These are phyloP conservation scores for Coenobita brevimanus DNA, from an alignment of 1,140 invertebrate species.

Conservation along the genomic window DNA sequence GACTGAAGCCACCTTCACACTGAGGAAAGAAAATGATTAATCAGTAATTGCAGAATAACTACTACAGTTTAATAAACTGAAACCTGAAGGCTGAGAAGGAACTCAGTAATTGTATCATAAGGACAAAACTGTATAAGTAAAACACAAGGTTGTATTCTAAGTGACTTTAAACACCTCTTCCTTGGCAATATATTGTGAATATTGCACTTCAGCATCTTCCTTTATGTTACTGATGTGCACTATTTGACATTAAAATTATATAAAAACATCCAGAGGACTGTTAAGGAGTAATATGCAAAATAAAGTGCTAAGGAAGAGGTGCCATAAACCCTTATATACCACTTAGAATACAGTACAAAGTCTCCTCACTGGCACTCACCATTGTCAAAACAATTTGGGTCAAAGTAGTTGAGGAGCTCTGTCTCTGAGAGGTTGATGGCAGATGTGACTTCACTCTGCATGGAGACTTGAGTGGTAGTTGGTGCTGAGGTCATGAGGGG, in stretches of 20 bases:
- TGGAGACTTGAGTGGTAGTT: constrained; percentile 34
- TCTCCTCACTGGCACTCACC: constrained; percentile 30
- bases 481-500: constrained; percentile 22
- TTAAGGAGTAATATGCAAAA: too few species aligned
- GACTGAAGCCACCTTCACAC: not conserved
- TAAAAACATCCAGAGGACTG: too few species aligned
- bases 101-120: too few species aligned
- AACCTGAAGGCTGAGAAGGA: too few species aligned
- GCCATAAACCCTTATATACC: not conserved
- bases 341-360: not conserved
- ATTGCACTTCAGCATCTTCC: too few species aligned
- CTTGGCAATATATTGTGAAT: too few species aligned
- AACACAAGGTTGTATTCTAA: not conserved
- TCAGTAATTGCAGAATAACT: too few species aligned
- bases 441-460: constrained; percentile 60
- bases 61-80: too few species aligned
- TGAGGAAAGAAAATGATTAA: not conserved
- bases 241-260: too few species aligned
- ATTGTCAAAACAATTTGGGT: constrained; percentile 63
- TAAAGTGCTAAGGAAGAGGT: too few species aligned
- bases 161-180: too few species aligned
- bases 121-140: not conserved
- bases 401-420: constrained; percentile 58
- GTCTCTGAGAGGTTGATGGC: constrained; percentile 59
- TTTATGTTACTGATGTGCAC: too few species aligned